Conservation (phyloP, 1,140 invertebrate genomes). For the Maconellicoccus hirsutus region DNA sequence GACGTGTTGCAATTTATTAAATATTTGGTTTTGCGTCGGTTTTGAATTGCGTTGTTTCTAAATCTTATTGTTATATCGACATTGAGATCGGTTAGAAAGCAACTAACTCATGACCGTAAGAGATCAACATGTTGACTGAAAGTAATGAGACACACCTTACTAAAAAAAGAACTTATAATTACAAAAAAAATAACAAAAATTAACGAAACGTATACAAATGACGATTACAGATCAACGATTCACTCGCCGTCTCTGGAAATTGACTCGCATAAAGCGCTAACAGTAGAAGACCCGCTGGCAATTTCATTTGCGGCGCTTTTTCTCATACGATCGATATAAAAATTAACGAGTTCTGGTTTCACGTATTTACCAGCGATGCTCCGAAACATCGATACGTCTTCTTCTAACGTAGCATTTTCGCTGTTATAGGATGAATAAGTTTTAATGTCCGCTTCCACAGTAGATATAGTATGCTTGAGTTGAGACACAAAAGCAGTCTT, state of each 20-base stretch:
- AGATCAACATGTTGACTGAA: too few relatives aligned
- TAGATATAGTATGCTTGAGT: background rate
- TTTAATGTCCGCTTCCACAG: background rate
- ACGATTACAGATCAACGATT: too few relatives aligned
- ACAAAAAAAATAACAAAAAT: too few relatives aligned
- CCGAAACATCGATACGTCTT: background rate
- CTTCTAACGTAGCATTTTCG: background rate
- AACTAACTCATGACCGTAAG: too few relatives aligned
- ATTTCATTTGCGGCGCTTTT: background rate
- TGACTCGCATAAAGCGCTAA: background rate
- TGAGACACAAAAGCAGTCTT: background rate
- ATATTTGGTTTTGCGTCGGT: too few relatives aligned
- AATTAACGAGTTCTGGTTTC: background rate
- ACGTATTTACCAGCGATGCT: background rate
- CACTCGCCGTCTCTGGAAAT: background rate
- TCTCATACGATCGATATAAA: background rate
- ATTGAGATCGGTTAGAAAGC: too few relatives aligned
- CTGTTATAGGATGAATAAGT: background rate
- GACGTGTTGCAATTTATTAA: too few relatives aligned
- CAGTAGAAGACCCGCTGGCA: background rate
- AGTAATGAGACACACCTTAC: too few relatives aligned
- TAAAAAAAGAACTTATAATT: too few relatives aligned
- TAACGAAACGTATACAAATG: too few relatives aligned
- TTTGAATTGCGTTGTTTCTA: too few relatives aligned
- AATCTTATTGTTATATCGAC: too few relatives aligned